phyloP scores from a whole-genome alignment of 2,888 invertebrate species.

The Meiosimyza platycephala region DNA sequence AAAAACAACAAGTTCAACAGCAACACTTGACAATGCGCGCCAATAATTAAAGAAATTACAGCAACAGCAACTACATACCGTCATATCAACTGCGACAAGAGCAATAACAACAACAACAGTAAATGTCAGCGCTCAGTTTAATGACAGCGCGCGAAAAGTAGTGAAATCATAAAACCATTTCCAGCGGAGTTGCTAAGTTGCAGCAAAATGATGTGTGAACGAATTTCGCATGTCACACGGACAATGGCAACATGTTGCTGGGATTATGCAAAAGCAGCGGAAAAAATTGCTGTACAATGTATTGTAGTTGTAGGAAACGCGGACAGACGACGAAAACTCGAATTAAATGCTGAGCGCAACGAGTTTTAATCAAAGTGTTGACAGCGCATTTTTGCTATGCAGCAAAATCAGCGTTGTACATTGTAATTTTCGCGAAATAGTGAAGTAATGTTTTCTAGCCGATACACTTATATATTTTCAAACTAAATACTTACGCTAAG shows the following conservation, averaged over 20 bases:
- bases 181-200: slow-evolving; percentile 7
- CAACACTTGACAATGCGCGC: slow-evolving; percentile 33
- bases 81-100: background rate
- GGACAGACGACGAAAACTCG: slow-evolving; percentile 1
- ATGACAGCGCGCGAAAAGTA: slow-evolving; percentile 18
- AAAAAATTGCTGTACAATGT: background rate
- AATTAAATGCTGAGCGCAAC: slow-evolving; percentile 14
- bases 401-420: no score
- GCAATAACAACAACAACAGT: slow-evolving; percentile 16
- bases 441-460: no score
- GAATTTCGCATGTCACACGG: background rate
- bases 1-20: slow-evolving; percentile 14
- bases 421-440: no score
- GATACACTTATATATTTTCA: no score
- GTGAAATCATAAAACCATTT: slow-evolving; percentile 9
- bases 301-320: slow-evolving; percentile 3
- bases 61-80: slow-evolving; percentile 15
- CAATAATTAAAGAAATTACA: slow-evolving; percentile 26
- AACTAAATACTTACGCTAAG: no score
- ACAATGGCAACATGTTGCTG: slow-evolving; percentile 31
- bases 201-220: slow-evolving; percentile 13
- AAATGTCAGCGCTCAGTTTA: slow-evolving; percentile 12
- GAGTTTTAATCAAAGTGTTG: slow-evolving; percentile 25
- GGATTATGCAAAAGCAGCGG: background rate
- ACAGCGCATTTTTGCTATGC: slow-evolving; percentile 1